Percentiles rank a stretch among this genome's conserved stretches.
phyloP scores from a whole-genome alignment of 2,888 invertebrate species.

The Leptinotarsa haldemani region DNA sequence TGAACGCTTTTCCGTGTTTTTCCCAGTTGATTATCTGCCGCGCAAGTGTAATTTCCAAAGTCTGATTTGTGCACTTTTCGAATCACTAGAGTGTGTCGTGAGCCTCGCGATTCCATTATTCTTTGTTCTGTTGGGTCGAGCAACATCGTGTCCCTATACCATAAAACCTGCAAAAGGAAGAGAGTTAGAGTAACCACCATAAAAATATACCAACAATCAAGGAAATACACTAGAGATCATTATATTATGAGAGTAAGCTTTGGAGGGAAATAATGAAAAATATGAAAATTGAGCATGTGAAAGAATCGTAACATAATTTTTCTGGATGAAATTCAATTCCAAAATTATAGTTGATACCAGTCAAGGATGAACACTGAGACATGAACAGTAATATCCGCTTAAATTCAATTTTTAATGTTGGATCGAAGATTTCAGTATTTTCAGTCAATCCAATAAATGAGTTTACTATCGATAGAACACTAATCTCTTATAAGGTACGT shows the following conservation, averaged over 20 bases:
- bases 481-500: no score
- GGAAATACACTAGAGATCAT: neutral
- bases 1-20: slow-evolving; percentile 74
- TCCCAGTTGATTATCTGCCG: slow-evolving; percentile 77
- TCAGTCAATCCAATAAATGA: no score
- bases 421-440: no score
- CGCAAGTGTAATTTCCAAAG: slow-evolving; percentile 79
- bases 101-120: slow-evolving; percentile 75
- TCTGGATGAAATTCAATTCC: no score
- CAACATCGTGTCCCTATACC: slow-evolving; percentile 77
- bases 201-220: neutral
- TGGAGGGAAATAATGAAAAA: neutral
- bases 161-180: slow-evolving; percentile 69
- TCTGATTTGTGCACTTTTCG: slow-evolving; percentile 76
- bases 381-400: no score
- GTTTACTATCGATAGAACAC: no score
- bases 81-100: slow-evolving; percentile 75
- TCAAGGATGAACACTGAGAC: no score
- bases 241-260: neutral
- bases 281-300: neutral
- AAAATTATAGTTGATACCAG: no score
- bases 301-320: neutral
- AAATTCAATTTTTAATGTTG: no score
- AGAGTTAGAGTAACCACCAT: slow-evolving; percentile 15
- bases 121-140: slow-evolving; percentile 75